Evolutionary conservation across 2,113 vertebrate genomes (phyloP), one percentile per base, ranked within the genome.

Genomic region (Esox niger): DNA sequence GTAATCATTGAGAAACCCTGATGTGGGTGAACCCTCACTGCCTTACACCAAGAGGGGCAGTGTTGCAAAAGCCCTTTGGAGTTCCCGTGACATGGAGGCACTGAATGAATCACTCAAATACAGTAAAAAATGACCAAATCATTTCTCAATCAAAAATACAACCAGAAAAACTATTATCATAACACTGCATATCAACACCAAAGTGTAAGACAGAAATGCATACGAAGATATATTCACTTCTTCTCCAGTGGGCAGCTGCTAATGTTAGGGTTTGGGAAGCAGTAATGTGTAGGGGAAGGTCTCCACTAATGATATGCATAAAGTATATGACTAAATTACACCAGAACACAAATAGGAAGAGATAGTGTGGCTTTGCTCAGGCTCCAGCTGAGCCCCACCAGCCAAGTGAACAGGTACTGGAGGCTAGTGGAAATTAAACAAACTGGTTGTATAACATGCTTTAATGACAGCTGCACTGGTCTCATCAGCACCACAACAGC

Each of bases 391-490:
- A 81, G 76, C 82, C 82, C 82, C 79, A 88, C 88, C 78, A 88
- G 79, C 68, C 82, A 88, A 81, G 84, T 79, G 83, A 84, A 68
- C 79, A 75, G 59, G 66, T 66, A 62, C 75, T 54, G 17, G 79
- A 88, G 80, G 87, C 86, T 80, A 82, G 79, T 70, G 86, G 84
- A 86, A 87, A 88, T 87, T 68, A 88, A 88, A 78, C 71, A 73
- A 88, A 78, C 73, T 74, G 54, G 79, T 82, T 68, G 78, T 70
- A 85, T 87, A 87, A 85, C 77, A 80, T 65, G 75, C 79, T 86
- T 88, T 88, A 89, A 90, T 88, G 88, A 86, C 80, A 79, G 62
- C 58, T 43, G 54, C 65, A 30, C 73, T 77, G n/a, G n/a, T n/a
- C n/a, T n/a, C n/a, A n/a, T n/a, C n/a, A n/a, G n/a, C n/a, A n/a